phyloP scores from a whole-genome alignment of 1,140 invertebrate species.

The Trachelipus rathkii region DNA sequence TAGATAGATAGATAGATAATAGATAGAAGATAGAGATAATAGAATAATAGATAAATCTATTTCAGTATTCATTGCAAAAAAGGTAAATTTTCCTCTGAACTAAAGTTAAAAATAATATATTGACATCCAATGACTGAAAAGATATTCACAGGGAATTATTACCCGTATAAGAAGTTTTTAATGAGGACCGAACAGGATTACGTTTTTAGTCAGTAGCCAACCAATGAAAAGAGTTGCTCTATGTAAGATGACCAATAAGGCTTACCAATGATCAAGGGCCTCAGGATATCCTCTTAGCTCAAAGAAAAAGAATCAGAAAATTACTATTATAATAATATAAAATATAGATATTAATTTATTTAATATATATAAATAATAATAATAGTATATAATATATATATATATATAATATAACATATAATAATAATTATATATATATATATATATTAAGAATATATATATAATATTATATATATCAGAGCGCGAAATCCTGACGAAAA shows the following conservation, averaged over 20 bases:
- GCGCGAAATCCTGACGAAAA: too few species aligned
- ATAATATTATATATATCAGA: too few species aligned
- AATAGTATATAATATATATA: too few species aligned
- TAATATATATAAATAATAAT: too few species aligned
- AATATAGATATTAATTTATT: too few species aligned
- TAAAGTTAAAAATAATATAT: background rate
- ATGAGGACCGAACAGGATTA: slow-evolving; percentile 3
- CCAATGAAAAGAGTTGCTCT: slow-evolving; percentile 3
- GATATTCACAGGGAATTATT: slow-evolving; percentile 2
- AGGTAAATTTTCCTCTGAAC: background rate
- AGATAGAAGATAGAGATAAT: background rate
- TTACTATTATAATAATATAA: too few species aligned
- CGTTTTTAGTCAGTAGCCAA: background rate
- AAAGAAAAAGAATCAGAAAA: background rate
- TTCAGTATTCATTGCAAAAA: too few species aligned
- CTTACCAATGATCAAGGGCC: background rate
- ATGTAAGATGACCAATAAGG: slow-evolving; percentile 4
- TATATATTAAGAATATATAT: too few species aligned
- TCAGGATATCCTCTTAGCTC: background rate
- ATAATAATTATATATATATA: too few species aligned
- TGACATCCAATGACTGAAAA: slow-evolving; percentile 6
- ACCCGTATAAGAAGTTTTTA: slow-evolving; percentile 4
- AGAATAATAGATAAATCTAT: background rate
- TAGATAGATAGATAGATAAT: too few species aligned
- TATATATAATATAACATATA: too few species aligned